Base-by-base conservation (phyloP, 1,140 invertebrate genomes). In the Trissolcus basalis region DNA sequence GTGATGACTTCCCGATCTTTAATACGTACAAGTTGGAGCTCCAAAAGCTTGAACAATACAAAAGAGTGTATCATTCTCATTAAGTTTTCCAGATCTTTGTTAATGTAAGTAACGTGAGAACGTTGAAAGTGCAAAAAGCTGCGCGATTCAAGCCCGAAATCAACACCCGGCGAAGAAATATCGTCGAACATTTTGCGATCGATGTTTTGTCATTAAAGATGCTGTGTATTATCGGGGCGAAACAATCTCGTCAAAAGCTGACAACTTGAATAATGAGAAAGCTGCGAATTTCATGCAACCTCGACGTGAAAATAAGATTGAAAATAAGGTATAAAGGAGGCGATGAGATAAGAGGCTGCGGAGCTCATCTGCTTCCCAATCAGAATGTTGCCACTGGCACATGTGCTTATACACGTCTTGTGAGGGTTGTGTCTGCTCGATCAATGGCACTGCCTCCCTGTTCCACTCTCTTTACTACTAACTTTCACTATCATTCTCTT, bases 281-380 rank as follows among this genome's bases (percentile, higher is more conserved):
- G 56, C 39, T 56, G 67, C 15, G 55, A 59, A 44, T 68, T 63
- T 53, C 14, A 19, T 45, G 47, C 54, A 68, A 69, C 67, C 55
- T 33, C 47, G 16, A 33, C 63, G 10, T 51, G 61, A 59, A 49
- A 69, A 71, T 70, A 67, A 76, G 67, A 68, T 65, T 70, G 65
- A 74, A 78, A 74, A 63, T 73, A 71, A 73, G 61, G 36, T 76
- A 74, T 64, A 60, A 58, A 72, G 48, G 64, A 71, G 55, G 63
- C 71, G 77, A 58, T 54, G 63, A 82, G 70, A 82, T 84, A 76
- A 83, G 79, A 83, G 82, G 64, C 60, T 55, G 76, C 80, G 81
- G 78, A 85, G 77, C 81, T 83, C 83, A 85, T 86, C 83, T 85
- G 81, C 80, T 80, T 84, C 83, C 82, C 83, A 85, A 86, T 86